These are phyloP conservation scores for Propsilocerus akamusi DNA, from an alignment of 1,140 invertebrate genomes.

Conservation along the genomic window DNA sequence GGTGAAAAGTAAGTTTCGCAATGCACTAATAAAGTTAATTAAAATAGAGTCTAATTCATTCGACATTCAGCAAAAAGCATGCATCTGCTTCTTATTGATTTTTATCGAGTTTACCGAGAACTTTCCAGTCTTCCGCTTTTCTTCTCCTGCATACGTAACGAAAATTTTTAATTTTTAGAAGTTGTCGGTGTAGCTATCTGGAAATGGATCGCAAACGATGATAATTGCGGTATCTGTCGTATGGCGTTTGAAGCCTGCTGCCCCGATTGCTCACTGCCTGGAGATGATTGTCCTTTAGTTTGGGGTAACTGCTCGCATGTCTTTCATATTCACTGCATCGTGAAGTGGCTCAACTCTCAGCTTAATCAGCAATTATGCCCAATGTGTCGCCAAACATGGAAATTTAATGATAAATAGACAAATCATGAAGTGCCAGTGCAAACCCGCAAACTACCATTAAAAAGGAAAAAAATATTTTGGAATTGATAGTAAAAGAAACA, in stretches of 20 bases:
- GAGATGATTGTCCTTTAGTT: slow-evolving; percentile 95
- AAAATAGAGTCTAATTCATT: too few species aligned
- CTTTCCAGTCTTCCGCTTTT: too few species aligned
- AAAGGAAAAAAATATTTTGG: too few species aligned
- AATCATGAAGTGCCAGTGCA: too few species aligned
- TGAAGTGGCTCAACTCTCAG: slow-evolving; percentile 97
- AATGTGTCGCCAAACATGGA: slow-evolving; percentile 99
- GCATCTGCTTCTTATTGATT: too few species aligned
- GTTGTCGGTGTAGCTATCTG: slow-evolving; percentile 94
- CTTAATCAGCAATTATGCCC: slow-evolving; percentile 90
- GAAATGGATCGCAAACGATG: slow-evolving; percentile 97
- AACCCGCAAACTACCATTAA: too few species aligned
- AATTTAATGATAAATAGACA: slow-evolving; percentile 70
- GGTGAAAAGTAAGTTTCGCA: too few species aligned
- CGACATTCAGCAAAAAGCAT: too few species aligned
- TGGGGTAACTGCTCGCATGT: slow-evolving; percentile 98
- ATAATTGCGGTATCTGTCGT: slow-evolving; percentile 97
- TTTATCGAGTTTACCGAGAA: too few species aligned
- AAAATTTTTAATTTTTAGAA: background rate
- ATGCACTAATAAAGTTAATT: too few species aligned
- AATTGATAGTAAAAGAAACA: too few species aligned
- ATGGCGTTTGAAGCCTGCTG: slow-evolving; percentile 98
- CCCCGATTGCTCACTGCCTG: slow-evolving; percentile 94
- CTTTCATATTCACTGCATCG: slow-evolving; percentile 99
- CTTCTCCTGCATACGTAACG: too few species aligned